A percentile compares a stretch with the other conserved stretches of the same genome.
Evolutionary conservation across 2,797 vertebrate genomes (phyloP).

Genomic region (Pteronotus mesoamericanus): DNA sequence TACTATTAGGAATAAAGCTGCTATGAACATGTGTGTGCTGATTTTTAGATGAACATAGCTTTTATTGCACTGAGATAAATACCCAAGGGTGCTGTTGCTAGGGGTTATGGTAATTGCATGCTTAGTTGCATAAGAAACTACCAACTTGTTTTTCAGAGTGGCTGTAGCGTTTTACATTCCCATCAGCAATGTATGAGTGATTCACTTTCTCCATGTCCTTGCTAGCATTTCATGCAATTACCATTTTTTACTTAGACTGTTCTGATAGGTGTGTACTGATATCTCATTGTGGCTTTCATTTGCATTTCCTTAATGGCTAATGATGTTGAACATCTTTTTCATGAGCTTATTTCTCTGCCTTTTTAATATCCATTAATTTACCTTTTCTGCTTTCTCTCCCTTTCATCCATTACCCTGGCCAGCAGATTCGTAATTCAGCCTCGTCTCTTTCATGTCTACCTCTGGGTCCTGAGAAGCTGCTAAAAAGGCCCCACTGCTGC

Average conservation of each 20-base stretch:
- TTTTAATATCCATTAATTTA: conserved; percentile 10
- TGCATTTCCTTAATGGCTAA: not conserved
- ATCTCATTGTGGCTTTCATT: not conserved
- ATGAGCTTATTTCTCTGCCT: not conserved
- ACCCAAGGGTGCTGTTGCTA: not conserved
- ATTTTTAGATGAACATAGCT: not conserved
- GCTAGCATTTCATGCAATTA: not conserved
- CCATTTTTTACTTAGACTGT: not conserved
- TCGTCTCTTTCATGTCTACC: not conserved
- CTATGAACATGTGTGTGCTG: not conserved
- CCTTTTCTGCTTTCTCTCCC: not conserved
- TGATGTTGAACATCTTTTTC: not conserved
- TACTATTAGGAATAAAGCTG: not conserved
- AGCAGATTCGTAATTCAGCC: not conserved
- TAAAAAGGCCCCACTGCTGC: not conserved
- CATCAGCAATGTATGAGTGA: not conserved
- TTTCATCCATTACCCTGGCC: not conserved
- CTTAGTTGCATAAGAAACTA: not conserved
- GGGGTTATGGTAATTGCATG: not conserved
- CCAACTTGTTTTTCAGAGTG: not conserved
- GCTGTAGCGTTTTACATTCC: not conserved
- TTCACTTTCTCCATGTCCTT: not conserved
- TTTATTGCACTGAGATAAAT: not conserved
- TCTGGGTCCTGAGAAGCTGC: not conserved
- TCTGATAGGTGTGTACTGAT: not conserved